Evolutionary conservation across 2,113 vertebrate species (phyloP), one percentile per base, ranked within the genome.

Genomic region (Leptobrachium leishanense): DNA sequence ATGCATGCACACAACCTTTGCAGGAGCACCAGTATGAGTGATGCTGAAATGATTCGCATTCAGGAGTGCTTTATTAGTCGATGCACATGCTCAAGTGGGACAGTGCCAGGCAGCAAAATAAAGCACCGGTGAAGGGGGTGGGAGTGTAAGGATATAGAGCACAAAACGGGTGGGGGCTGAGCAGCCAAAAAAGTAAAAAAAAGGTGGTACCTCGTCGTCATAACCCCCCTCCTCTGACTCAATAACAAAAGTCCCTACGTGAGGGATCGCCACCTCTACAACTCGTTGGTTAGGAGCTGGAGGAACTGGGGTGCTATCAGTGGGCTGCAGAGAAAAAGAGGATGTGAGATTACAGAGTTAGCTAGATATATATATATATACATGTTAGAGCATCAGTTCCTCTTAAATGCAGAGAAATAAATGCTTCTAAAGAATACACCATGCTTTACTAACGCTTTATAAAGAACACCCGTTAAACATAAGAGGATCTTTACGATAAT

Each of bases 181-280:
- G 62, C 76, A 84, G 77, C 84, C 59, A 68, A 46, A 71, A 65
- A 40, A 13, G n/a, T 3, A 43, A 59, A 68, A 43, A 43, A 46
- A 46, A 66, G 86, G 69, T 44, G 83, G 93, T 99, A 99, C 97
- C 97, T 99, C 95, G 43, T 99, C 96, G 87, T 99, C 96, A 90
- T 98, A 98, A 88, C 96, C 96, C 91, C 95, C 95, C 92, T 96
- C 94, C 90, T 96, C 93, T 90, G 95, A 93, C 90, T 97, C 94
- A 93, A 96, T 94, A 88, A 97, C 92, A 91, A 97, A 96, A 86
- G 94, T 96, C 88, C 95, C 97, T 94, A 98, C 88, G 82, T 95
- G 93, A 84, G 96, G 96, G 84, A 97, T 95, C 88, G 94, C 94
- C 92, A 98, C 95, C 92, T 99, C 95, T 87, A 98, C 91, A 83